Evolutionary conservation across 1,140 invertebrate genomes (phyloP), one percentile per base, ranked within the genome.

Genomic region (Cheumatopsyche charites): DNA sequence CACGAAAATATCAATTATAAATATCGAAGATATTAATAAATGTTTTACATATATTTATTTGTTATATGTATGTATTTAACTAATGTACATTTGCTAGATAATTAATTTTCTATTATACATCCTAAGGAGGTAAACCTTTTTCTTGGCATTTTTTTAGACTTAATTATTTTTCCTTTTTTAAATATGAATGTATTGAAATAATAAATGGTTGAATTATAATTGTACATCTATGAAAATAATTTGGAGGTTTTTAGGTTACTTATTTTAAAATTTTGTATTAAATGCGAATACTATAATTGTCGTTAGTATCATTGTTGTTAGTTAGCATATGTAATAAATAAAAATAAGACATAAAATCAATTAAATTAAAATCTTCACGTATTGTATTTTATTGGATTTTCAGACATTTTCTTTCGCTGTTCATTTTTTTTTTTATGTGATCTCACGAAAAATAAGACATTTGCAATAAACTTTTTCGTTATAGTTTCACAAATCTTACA

Each of bases 121-220:
- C 9, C 29, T 17, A 17, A 52, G 47, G 15, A 4, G 7, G n/a
- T 52, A 52, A 17, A 52, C 47, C 1, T 4, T 45, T 45, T 45
- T 45, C 43, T 12, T 45, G 13, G 43, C 19, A 36, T 52, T 17
- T 52, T 47, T 13, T 47, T 3, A 47, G 4, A 47, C 2, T 13
- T 4, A 47, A 15, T 17, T 17, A 15, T 52, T n/a, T 52, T 52
- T 19, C 19, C 19, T 52, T 19, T 2, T 52, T 17, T 52, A 7
- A 52, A 52, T 52, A 17, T 36, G 29, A 9, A 36, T 47, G 15
- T 52, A 52, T 52, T 52, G 19, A 52, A 52, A 52, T 52, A 19
- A 52, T 52, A 52, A 15, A 7, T 7, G 47, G 19, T 52, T 52
- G 47, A 52, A 17, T 52, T 52, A 17, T 17, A 17, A 17, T 36